A percentile compares a stretch with the other conserved stretches of the same genome.
phyloP scores from a whole-genome alignment of 2,888 invertebrate genomes.

The Tillus elongatus region DNA sequence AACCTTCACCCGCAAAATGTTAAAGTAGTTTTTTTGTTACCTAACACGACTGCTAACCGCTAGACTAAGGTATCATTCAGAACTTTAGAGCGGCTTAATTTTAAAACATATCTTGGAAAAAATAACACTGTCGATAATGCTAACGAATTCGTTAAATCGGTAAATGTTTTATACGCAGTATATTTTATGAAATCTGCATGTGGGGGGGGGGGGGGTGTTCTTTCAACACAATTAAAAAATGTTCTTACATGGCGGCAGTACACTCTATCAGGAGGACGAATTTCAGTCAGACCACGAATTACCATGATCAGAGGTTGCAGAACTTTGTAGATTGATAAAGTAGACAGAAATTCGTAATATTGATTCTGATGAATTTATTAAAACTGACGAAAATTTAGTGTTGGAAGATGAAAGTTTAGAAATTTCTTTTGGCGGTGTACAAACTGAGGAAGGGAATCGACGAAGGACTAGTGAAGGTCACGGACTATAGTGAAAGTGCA shows the following conservation, averaged over 20 bases:
- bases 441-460: conserved; percentile 6
- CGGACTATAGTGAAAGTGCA: too few species aligned
- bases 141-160: conserved; percentile 4
- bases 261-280: too few species aligned
- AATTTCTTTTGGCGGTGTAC: background rate
- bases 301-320: too few species aligned
- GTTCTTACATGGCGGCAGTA: too few species aligned
- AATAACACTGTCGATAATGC: conserved; percentile 2
- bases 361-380: conserved; percentile 6
- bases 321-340: too few species aligned
- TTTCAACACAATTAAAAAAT: too few species aligned
- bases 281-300: too few species aligned
- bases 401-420: conserved; percentile 7
- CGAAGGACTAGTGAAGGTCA: background rate
- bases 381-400: background rate
- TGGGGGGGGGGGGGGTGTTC: too few species aligned
- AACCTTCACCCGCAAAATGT: conserved; percentile 4
- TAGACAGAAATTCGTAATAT: background rate
- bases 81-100: conserved; percentile 10
- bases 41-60: conserved; percentile 13
- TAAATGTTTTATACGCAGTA: conserved; percentile 8
- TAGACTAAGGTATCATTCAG: conserved; percentile 11
- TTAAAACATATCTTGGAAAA: conserved; percentile 7
- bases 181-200: conserved; percentile 7
- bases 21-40: conserved; percentile 11